Conservation (phyloP, 2,797 vertebrate genomes). For the Hydrolagus colliei region DNA sequence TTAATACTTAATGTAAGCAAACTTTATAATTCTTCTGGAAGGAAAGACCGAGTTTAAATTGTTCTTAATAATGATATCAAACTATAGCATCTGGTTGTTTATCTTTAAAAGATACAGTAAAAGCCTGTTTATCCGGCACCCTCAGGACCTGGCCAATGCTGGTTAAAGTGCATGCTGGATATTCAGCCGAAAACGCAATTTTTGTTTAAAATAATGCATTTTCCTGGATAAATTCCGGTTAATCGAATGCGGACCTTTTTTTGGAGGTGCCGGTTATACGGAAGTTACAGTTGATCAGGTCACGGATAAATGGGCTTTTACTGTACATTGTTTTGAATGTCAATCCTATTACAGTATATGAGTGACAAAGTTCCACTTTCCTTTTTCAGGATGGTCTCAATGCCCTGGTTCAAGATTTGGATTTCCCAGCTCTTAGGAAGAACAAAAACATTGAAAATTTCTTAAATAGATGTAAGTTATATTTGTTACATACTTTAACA, state of each 20-base stretch:
- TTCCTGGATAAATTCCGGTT: conserved; percentile 33
- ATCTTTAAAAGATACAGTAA: no score
- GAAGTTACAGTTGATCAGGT: no score
- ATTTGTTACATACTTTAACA: neutral
- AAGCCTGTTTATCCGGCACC: no score
- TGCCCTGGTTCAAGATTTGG: conserved; percentile 87
- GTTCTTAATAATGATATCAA: no score
- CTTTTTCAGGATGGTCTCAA: conserved; percentile 83
- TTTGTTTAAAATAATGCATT: no score
- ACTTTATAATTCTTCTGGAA: neutral
- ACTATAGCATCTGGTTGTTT: no score
- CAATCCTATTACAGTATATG: neutral
- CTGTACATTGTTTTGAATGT: neutral
- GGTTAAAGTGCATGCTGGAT: no score
- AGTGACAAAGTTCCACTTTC: conserved; percentile 27
- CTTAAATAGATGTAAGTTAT: conserved; percentile 89
- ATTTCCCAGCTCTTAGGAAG: conserved; percentile 92
- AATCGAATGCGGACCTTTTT: neutral
- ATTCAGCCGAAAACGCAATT: no score
- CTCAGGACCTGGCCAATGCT: no score
- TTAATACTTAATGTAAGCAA: neutral
- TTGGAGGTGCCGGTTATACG: neutral
- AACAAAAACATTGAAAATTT: conserved; percentile 99
- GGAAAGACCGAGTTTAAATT: neutral
- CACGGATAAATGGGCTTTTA: no score